A percentile compares a stretch with the other conserved stretches of the same genome.
Conservation (phyloP, 2,888 invertebrate species). For the Teleogryllus oceanicus region DNA sequence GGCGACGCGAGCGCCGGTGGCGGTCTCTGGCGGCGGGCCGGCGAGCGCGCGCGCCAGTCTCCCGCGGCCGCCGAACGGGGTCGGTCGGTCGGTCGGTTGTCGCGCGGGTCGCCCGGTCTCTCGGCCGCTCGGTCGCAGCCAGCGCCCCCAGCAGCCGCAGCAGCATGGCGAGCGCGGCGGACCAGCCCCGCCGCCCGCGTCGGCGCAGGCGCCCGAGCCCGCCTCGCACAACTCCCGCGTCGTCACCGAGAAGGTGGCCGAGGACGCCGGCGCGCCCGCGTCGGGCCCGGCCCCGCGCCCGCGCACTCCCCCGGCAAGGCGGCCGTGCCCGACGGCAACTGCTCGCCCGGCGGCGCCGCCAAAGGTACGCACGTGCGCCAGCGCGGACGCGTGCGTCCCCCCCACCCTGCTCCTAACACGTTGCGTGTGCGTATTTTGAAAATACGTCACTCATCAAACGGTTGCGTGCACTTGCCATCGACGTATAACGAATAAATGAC, state of each 20-base stretch:
- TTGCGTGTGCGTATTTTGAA: no score
- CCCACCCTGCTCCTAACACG: conserved; percentile 36
- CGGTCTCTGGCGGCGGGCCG: conserved; percentile 32
- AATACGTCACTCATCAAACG: no score
- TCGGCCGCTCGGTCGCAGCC: conserved; percentile 23
- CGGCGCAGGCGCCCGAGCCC: neutral
- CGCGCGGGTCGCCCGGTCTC: neutral
- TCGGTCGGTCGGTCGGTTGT: conserved; percentile 12
- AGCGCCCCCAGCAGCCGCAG: neutral
- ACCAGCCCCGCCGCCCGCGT: neutral
- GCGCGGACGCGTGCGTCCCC: no score
- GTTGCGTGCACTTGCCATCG: no score
- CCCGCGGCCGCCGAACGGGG: neutral
- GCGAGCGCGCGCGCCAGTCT: conserved; percentile 21
- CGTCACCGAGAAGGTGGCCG: conserved; percentile 38
- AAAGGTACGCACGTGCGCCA: conserved; percentile 20
- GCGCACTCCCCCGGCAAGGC: conserved; percentile 30
- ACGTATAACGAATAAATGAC: no score
- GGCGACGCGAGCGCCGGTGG: conserved; percentile 23
- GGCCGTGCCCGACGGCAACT: conserved; percentile 34
- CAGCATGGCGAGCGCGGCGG: neutral
- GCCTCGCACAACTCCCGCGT: conserved; percentile 35
- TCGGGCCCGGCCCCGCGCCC: conserved; percentile 28
- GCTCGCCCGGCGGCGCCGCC: conserved; percentile 25
- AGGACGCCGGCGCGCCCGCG: conserved; percentile 28